Evolutionary conservation across 2,113 vertebrate genomes (phyloP).

Genomic region (Casuarius casuarius): DNA sequence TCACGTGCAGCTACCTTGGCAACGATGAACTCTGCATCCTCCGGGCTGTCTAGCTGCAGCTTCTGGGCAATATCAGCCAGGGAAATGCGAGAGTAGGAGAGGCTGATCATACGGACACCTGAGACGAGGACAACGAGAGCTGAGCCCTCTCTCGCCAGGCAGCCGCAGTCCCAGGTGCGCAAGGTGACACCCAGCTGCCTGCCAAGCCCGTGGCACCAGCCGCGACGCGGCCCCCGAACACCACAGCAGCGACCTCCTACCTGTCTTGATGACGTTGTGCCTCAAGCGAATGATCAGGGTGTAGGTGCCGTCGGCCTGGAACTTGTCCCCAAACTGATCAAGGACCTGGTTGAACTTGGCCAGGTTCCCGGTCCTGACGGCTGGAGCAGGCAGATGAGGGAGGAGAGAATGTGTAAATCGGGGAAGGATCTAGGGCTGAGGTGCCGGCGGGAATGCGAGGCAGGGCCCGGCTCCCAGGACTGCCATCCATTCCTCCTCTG

Average conservation of each 20-base stretch:
- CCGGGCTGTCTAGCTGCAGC: slow-evolving; percentile 95
- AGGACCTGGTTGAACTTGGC: slow-evolving; percentile 97
- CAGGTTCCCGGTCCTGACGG: slow-evolving; percentile 93
- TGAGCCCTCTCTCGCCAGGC: background rate
- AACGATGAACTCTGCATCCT: slow-evolving; percentile 97
- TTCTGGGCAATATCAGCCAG: slow-evolving; percentile 96
- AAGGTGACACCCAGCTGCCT: background rate
- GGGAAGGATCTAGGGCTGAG: background rate
- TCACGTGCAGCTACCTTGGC: slow-evolving; percentile 84
- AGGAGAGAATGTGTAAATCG: rapidly evolving
- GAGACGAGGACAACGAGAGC: background rate
- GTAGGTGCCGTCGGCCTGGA: slow-evolving; percentile 95
- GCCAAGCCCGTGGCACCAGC: rapidly evolving
- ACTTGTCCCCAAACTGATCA: slow-evolving; percentile 98
- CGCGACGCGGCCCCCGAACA: rapidly evolving
- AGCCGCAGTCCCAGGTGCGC: background rate
- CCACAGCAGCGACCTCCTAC: slow-evolving; percentile 48
- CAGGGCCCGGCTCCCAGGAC: background rate
- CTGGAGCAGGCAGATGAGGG: slow-evolving; percentile 60
- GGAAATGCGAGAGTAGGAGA: slow-evolving; percentile 97
- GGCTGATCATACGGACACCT: slow-evolving; percentile 99
- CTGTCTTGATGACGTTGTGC: slow-evolving; percentile 99
- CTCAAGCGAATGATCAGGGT: slow-evolving; percentile 97
- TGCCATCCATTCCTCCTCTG: no score
- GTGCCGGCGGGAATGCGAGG: rapidly evolving